Conservation (phyloP, 2,888 invertebrate species). For the Tetranychus piercei region DNA sequence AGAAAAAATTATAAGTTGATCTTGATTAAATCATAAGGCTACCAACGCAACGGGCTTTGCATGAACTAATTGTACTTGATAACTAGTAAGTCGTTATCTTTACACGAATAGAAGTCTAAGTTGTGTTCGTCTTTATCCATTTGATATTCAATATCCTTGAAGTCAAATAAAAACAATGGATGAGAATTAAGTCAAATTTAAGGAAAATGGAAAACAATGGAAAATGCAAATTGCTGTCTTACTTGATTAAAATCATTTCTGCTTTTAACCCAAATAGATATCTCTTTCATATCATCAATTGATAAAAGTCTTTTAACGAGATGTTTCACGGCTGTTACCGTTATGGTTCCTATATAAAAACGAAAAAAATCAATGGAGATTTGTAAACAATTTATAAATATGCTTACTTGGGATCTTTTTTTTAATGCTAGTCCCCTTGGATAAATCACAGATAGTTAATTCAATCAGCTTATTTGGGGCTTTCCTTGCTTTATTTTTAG, state of each 20-base stretch:
- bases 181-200: not conserved
- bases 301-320: not conserved
- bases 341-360: not conserved
- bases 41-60: no score
- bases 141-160: not conserved
- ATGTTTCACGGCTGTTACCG: not conserved
- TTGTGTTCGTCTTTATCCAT: not conserved
- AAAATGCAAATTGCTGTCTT: not conserved
- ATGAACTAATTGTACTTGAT: not conserved
- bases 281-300: not conserved
- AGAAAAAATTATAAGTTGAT: no score
- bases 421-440: not conserved
- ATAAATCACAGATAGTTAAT: not conserved
- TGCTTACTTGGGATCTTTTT: constrained; percentile 15
- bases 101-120: not conserved
- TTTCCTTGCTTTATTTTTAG: not conserved
- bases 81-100: not conserved
- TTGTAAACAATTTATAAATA: not conserved
- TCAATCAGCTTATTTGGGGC: not conserved
- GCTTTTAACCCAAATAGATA: not conserved
- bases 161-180: not conserved
- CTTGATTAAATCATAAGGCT: no score
- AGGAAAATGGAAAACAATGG: not conserved
- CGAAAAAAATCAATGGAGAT: not conserved
- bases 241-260: not conserved